phyloP scores from a whole-genome alignment of 1,140 invertebrate species.

The Polypedilum pembai region DNA sequence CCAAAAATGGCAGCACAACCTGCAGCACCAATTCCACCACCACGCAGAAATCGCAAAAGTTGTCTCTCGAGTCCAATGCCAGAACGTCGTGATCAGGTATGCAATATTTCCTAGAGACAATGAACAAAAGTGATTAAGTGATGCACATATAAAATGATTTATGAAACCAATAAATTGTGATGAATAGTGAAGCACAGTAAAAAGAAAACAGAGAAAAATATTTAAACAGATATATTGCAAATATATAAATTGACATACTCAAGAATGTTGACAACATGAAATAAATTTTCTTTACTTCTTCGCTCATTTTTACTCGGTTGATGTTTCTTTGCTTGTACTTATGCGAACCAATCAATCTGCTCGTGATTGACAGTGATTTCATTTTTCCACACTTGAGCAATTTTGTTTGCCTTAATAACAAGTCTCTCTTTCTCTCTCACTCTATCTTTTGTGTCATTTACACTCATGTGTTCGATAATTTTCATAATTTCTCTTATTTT shows the following conservation, averaged over 20 bases:
- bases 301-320: neutral
- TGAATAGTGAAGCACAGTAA: neutral
- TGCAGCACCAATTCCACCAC: constrained; percentile 71
- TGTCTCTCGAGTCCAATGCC: constrained; percentile 43
- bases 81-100: constrained; percentile 48
- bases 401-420: too few relatives aligned
- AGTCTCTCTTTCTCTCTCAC: too few relatives aligned
- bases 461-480: too few relatives aligned
- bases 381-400: too few relatives aligned
- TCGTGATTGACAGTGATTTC: too few relatives aligned
- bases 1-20: constrained; percentile 57
- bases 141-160: constrained; percentile 7
- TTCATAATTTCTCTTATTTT: too few relatives aligned
- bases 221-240: neutral
- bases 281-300: neutral
- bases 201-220: neutral
- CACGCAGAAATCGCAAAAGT: constrained; percentile 60
- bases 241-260: constrained; percentile 5
- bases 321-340: neutral
- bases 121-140: neutral
- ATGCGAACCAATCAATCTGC: too few relatives aligned
- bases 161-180: constrained; percentile 5
- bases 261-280: constrained; percentile 15
- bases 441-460: too few relatives aligned
- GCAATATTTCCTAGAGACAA: constrained; percentile 43